These are phyloP conservation scores for Oligia fasciuncula DNA, from an alignment of 2,888 invertebrate genomes.

Conservation along the genomic window DNA sequence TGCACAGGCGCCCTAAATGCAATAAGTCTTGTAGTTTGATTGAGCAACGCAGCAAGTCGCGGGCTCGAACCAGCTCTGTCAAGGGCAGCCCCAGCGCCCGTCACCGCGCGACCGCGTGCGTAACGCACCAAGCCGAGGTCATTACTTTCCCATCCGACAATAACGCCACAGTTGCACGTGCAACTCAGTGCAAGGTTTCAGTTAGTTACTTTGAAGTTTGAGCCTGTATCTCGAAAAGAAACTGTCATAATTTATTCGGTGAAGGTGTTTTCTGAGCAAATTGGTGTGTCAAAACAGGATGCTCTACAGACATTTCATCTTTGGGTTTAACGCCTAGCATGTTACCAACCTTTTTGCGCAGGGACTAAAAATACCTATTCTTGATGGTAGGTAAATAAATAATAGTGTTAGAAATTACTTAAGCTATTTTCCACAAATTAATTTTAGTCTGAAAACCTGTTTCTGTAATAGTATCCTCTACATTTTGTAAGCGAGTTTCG, in stretches of 20 bases:
- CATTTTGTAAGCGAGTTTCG: neutral
- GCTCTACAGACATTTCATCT: neutral
- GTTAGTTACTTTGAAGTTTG: constrained; percentile 25
- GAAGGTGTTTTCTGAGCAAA: neutral
- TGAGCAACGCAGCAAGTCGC: constrained; percentile 52
- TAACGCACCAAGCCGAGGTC: constrained; percentile 79
- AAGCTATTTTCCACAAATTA: neutral
- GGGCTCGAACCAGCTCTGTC: constrained; percentile 81
- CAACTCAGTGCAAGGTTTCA: constrained; percentile 55
- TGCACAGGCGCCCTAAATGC: constrained; percentile 10
- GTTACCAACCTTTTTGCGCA: neutral
- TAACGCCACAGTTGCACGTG: constrained; percentile 64
- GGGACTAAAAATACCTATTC: neutral
- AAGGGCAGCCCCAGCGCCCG: constrained; percentile 86
- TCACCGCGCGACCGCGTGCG: constrained; percentile 75
- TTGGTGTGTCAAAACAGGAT: constrained; percentile 12
- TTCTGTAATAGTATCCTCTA: constrained; percentile 1
- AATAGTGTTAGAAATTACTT: neutral
- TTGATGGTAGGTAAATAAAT: neutral
- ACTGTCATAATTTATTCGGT: constrained; percentile 21
- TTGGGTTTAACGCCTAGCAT: neutral
- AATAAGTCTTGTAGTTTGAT: constrained; percentile 47
- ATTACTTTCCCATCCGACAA: constrained; percentile 83
- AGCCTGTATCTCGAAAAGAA: constrained; percentile 34
- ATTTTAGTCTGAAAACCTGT: neutral